Evolutionary conservation across 2,888 invertebrate species (phyloP).

Genomic region (Cinara cedri): DNA sequence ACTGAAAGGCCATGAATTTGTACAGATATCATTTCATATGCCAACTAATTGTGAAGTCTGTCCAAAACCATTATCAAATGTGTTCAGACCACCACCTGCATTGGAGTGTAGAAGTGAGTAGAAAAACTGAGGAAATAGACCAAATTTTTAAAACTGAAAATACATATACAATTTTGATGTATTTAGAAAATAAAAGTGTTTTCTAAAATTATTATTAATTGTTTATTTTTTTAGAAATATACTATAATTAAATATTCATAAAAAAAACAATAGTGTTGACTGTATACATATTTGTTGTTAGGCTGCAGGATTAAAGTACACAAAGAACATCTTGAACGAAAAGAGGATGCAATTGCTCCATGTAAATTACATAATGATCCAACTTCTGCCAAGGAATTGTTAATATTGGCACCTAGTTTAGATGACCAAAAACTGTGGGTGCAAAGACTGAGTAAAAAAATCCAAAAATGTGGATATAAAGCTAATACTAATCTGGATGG

Average conservation of each 20-base stretch:
- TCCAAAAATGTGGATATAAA: conserved; percentile 91
- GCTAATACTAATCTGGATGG: conserved; percentile 75
- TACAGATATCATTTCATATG: conserved; percentile 96
- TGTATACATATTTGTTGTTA: conserved; percentile 62
- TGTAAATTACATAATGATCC: conserved; percentile 97
- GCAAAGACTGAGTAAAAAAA: conserved; percentile 84
- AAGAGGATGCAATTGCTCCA: conserved; percentile 83
- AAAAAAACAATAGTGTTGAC: neutral
- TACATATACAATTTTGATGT: too few species aligned
- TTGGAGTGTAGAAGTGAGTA: conserved; percentile 88
- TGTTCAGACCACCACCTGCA: conserved; percentile 97
- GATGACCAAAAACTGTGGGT: conserved; percentile 96
- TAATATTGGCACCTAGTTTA: conserved; percentile 82
- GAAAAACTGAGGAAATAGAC: too few species aligned
- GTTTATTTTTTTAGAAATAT: too few species aligned
- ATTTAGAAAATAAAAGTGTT: too few species aligned
- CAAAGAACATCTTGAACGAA: conserved; percentile 90
- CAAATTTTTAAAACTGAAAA: too few species aligned
- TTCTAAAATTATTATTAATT: too few species aligned
- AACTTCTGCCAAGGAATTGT: conserved; percentile 88
- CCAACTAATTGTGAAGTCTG: conserved; percentile 98
- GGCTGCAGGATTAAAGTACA: conserved; percentile 97
- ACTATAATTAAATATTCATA: neutral
- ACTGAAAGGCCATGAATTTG: conserved; percentile 94
- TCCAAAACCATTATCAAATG: conserved; percentile 94